Conservation (phyloP, 2,797 vertebrate genomes). For the Enteromius anoplus region DNA sequence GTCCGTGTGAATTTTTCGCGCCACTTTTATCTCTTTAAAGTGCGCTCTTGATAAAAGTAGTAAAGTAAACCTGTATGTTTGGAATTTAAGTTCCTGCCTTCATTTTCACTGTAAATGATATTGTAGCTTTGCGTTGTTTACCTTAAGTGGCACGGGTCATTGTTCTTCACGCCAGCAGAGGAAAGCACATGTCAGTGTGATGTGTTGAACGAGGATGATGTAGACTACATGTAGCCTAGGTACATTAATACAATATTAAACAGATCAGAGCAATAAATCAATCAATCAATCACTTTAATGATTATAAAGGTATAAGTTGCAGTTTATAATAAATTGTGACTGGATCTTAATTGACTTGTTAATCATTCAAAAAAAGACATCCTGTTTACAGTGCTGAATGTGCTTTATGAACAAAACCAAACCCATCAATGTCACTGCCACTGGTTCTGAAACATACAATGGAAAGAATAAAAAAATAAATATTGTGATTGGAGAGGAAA, state of each 20-base stretch:
- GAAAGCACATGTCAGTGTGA: slow-evolving; percentile 17
- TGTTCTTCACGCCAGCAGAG: slow-evolving; percentile 13
- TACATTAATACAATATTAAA: not conserved
- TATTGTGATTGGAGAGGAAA: not conserved
- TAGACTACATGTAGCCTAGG: not conserved
- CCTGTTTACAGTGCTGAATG: not conserved
- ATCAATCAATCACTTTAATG: not conserved
- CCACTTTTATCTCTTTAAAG: not conserved
- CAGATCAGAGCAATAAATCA: not conserved
- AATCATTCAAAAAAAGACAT: not conserved
- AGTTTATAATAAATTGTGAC: not conserved
- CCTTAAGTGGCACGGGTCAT: not conserved
- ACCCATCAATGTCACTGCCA: not conserved
- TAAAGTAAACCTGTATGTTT: not conserved
- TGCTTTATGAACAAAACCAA: not conserved
- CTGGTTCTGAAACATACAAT: not conserved
- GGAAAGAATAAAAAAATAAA: no score
- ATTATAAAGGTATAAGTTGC: not conserved
- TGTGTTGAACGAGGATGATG: not conserved
- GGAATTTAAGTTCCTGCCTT: not conserved
- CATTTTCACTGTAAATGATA: not conserved
- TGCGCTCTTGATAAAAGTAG: not conserved
- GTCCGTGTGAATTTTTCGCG: not conserved
- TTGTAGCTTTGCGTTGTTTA: not conserved
- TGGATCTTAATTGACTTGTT: not conserved